These are phyloP conservation scores for Promerops cafer DNA, from an alignment of 2,113 vertebrate genomes.

Conservation along the genomic window DNA sequence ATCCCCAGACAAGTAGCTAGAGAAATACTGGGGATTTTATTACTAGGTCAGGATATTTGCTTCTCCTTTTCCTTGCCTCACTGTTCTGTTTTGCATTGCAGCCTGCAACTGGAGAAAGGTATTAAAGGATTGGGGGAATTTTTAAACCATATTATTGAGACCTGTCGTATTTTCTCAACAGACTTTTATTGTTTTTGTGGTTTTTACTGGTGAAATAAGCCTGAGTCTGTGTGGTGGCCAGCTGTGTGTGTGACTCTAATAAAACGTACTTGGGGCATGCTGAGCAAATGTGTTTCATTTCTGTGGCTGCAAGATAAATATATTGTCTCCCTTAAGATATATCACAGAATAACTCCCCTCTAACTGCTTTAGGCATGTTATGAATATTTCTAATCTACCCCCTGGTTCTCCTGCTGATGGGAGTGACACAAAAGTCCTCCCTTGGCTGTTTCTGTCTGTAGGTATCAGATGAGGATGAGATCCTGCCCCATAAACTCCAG, in stretches of 20 bases:
- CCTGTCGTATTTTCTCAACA: background rate
- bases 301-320: background rate
- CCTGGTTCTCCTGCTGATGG: background rate
- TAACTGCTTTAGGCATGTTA: background rate
- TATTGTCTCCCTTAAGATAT: background rate
- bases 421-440: background rate
- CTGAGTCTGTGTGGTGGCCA: background rate
- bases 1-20: background rate
- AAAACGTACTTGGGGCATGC: background rate
- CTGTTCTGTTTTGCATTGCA: conserved; percentile 34
- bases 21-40: background rate
- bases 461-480: conserved; percentile 93
- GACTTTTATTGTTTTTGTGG: background rate
- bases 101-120: conserved; percentile 44
- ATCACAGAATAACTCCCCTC: background rate
- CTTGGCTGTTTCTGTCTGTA: conserved; percentile 32
- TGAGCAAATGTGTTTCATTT: background rate
- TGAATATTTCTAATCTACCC: background rate
- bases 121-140: background rate
- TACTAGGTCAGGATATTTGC: background rate
- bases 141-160: background rate
- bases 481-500: conserved; percentile 93
- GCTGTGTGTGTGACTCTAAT: background rate
- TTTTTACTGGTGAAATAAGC: background rate
- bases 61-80: conserved; percentile 9